Evolutionary conservation across 2,888 invertebrate species (phyloP), one percentile per base, ranked within the genome.

Genomic region (Epiblema foenella): DNA sequence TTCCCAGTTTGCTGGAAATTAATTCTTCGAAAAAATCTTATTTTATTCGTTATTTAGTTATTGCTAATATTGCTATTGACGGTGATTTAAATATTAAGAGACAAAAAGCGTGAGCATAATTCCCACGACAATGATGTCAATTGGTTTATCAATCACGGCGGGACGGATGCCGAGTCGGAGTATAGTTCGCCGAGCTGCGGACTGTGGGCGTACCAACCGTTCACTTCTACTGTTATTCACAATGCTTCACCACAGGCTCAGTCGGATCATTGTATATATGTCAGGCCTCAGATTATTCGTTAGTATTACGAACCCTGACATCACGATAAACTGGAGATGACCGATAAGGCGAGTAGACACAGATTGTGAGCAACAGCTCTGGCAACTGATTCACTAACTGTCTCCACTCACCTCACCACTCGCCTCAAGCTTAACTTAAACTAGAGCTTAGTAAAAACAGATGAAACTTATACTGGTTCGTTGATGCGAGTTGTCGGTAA

Each of bases 41-140:
- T n/a, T 24, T 24, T 3, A 24, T 24, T 24, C 5, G 15, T 15
- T 15, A 42, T 42, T 42, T 12, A 46, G 7, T 46, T 15, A 46
- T 46, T 46, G n/a, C n/a, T n/a, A n/a, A n/a, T n/a, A n/a, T n/a
- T n/a, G n/a, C n/a, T n/a, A n/a, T 46, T 1, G n/a, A 46, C n/a
- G 7, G 8, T 7, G 1, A 33, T 33, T 33, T 33, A 15, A 18
- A 29, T 29, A 15, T 1, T 17, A 29, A 20, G 70, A 73, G 66
- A 73, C 42, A 76, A 75, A 77, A 77, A 73, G 42, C 65, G 49
- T 69, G 11, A 12, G 20, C 18, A 82, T 78, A 84, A 82, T 89
- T 92, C 93, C 86, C 92, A 93, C 92, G 91, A 78, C 89, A 91
- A 91, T 92, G 80, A 87, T 87, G 86, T 85, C 84, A 89, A 88